Percentiles rank a stretch among this genome's conserved stretches.
phyloP scores from a whole-genome alignment of 2,113 vertebrate species.

The Spilogale gracilis region DNA sequence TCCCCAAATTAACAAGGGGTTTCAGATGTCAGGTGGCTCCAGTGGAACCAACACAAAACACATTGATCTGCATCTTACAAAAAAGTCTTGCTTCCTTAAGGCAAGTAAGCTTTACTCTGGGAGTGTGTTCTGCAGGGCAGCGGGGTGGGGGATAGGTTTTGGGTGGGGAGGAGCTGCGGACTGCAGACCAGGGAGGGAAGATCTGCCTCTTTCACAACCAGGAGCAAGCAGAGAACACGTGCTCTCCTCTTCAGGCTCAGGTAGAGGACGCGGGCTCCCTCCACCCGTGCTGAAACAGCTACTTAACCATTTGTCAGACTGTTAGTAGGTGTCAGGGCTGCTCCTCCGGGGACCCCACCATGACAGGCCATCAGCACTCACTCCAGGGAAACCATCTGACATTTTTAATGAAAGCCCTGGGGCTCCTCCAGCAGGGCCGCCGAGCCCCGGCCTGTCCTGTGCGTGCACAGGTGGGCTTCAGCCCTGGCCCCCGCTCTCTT shows the following conservation, averaged over 20 bases:
- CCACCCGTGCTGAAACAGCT: slow-evolving; percentile 25
- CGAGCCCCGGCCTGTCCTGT: background rate
- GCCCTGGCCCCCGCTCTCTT: background rate
- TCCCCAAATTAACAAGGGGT: background rate
- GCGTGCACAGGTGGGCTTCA: slow-evolving; percentile 54
- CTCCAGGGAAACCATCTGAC: slow-evolving; percentile 61
- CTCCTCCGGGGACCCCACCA: slow-evolving; percentile 6
- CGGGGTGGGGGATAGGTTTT: accelerated
- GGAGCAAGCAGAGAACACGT: accelerated
- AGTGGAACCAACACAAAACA: background rate
- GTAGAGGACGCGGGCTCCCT: background rate
- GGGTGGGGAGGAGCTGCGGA: accelerated
- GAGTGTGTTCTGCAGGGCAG: background rate
- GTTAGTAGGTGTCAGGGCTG: slow-evolving; percentile 73
- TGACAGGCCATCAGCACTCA: slow-evolving; percentile 61
- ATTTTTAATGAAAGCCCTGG: slow-evolving; percentile 72
- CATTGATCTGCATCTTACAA: background rate
- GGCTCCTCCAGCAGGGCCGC: slow-evolving; percentile 27
- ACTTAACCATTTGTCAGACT: slow-evolving; percentile 74
- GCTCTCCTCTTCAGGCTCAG: background rate
- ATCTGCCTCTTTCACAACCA: accelerated
- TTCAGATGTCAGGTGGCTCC: background rate
- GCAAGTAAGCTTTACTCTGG: too few species aligned
- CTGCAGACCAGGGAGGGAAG: accelerated
- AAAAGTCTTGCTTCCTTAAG: background rate